A percentile compares a stretch with the other conserved stretches of the same genome.
Conservation (phyloP, 2,888 invertebrate species). For the Drosophila gaucha region DNA sequence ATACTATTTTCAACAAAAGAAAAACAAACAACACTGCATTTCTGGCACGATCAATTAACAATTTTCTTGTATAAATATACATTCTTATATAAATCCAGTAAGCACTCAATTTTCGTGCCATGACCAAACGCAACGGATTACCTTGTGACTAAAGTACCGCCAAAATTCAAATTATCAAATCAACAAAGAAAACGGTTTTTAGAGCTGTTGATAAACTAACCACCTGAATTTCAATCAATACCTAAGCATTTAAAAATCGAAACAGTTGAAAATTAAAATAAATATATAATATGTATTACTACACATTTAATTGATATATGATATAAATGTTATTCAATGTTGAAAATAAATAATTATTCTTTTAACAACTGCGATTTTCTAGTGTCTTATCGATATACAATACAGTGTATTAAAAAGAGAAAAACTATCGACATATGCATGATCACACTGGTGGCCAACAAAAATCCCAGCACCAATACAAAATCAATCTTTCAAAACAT, state of each 20-base stretch:
- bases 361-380: constrained; percentile 22
- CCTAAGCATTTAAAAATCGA: constrained; percentile 70
- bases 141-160: constrained; percentile 45
- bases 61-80: constrained; percentile 11
- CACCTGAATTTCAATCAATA: constrained; percentile 69
- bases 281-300: constrained; percentile 45
- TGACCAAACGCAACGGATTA: constrained; percentile 34
- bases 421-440: constrained; percentile 12
- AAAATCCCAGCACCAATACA: background rate
- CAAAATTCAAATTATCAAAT: constrained; percentile 31
- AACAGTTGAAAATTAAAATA: constrained; percentile 22
- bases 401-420: background rate
- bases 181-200: constrained; percentile 45
- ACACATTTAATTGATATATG: constrained; percentile 58
- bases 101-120: constrained; percentile 67
- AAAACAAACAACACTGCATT: constrained; percentile 10
- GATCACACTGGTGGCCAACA: constrained; percentile 20
- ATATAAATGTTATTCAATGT: constrained; percentile 73
- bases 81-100: constrained; percentile 10
- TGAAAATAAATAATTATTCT: constrained; percentile 81
- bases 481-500: background rate
- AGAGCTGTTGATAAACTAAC: constrained; percentile 58
- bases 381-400: constrained; percentile 30
- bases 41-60: constrained; percentile 42
- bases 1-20: constrained; percentile 70